Conservation (phyloP, 2,888 invertebrate species). For the Heliconius ethilla region DNA sequence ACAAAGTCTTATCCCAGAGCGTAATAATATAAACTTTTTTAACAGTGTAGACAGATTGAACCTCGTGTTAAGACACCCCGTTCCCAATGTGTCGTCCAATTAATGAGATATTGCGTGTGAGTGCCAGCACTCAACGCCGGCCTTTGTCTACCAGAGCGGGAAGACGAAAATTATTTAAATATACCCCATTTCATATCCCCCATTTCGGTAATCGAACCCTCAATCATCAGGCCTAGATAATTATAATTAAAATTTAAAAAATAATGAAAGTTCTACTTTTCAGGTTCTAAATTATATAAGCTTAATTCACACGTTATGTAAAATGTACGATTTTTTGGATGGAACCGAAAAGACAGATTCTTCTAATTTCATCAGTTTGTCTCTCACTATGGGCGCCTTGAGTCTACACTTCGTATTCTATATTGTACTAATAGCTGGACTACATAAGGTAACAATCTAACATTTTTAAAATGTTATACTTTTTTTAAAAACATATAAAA, state of each 20-base stretch:
- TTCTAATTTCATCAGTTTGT: neutral
- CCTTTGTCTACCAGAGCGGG: too few relatives aligned
- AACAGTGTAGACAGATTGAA: too few relatives aligned
- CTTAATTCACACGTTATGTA: neutral
- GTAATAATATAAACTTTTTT: too few relatives aligned
- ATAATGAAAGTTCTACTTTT: neutral
- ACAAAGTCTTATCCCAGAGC: neutral
- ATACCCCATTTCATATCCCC: too few relatives aligned
- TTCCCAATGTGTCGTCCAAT: too few relatives aligned
- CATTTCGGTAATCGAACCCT: too few relatives aligned
- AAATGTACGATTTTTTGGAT: constrained; percentile 8
- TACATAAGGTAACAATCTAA: constrained; percentile 10
- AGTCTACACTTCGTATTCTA: constrained; percentile 3
- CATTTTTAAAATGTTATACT: neutral
- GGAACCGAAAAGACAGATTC: neutral
- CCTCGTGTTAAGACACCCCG: too few relatives aligned
- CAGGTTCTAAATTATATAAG: constrained; percentile 8
- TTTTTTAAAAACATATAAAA: neutral
- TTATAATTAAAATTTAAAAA: neutral
- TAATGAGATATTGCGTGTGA: too few relatives aligned
- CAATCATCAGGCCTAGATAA: too few relatives aligned
- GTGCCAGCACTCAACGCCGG: too few relatives aligned
- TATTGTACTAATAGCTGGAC: constrained; percentile 6
- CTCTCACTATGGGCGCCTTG: neutral
- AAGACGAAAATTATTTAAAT: too few relatives aligned